Evolutionary conservation across 1,140 invertebrate species (phyloP), one percentile per base, ranked within the genome.

Genomic region (Caenorhabditis elegans): DNA sequence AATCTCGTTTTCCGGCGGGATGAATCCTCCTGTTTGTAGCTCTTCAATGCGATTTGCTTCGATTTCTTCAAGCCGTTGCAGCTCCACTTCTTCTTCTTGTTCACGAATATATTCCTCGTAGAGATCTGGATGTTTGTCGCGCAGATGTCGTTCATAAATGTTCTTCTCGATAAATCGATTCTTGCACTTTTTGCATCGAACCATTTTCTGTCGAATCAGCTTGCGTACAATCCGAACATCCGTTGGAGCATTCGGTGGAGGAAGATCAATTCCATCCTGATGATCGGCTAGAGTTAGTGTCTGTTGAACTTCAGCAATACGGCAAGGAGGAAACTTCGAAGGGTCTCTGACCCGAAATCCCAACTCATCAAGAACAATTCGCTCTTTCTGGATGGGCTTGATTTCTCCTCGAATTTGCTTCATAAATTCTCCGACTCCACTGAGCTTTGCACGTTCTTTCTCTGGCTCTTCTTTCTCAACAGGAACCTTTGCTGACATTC

Each of bases 91-190:
- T 22, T 70, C 86, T 53, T 89, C 88, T 65, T 89, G 88, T 48
- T 89, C 78, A 24, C 77, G 78, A 4, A 89, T 76, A 78, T 90
- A 90, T 4, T 82, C 85, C 8, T 85, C 43, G 80, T 90, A 85
- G 22, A 90, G 86, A 19, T 83, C 65, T 17, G 86, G 89, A 84
- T 89, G 88, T 43, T 83, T 84, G 51, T 90, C 88, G 10, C 88
- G 82, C 15, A 90, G 79, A 86, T 89, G 89, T n/a, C 88, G 76
- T 49, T 90, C 89, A 19, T 89, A 89, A 3, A 90, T 22, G 77
- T 89, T 85, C 36, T 83, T 85, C 36, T 90, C 88, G 8, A 86
- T 28, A 75, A 90, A 89, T 10, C 88, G 88, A 85, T 89, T 89
- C 36, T 85, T 86, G 75, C 88, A 89, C 17, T 51, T 46, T 19